Conservation (phyloP, 2,888 invertebrate species). For the Mythimna pallens region DNA sequence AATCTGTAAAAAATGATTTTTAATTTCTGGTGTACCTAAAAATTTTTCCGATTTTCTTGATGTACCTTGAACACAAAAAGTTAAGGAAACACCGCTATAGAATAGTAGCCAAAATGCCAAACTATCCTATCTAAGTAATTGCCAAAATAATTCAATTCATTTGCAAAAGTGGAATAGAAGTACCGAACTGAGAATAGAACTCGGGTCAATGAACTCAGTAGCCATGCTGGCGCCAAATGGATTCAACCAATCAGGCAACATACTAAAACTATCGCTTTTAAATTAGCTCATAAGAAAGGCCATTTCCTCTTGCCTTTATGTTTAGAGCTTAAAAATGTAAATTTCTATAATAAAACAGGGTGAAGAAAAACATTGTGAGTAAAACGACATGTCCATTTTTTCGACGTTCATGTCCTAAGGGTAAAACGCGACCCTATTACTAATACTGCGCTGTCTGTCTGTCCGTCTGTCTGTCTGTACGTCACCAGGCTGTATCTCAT, state of each 20-base stretch:
- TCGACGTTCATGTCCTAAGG: no score
- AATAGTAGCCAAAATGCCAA: background rate
- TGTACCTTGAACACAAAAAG: no score
- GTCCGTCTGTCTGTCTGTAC: no score
- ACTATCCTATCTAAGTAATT: background rate
- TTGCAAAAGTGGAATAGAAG: constrained; percentile 35
- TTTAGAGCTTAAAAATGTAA: background rate
- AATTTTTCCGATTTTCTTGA: no score
- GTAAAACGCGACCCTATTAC: no score
- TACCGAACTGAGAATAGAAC: background rate
- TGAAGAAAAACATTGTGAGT: no score
- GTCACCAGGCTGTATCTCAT: no score
- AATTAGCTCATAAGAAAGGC: background rate
- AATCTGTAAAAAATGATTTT: no score
- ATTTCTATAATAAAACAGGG: background rate
- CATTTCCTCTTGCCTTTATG: background rate
- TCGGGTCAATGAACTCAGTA: constrained; percentile 1
- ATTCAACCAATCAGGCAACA: background rate
- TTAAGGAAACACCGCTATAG: no score
- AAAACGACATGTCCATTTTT: no score
- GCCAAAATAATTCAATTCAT: constrained; percentile 21
- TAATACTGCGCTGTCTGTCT: no score
- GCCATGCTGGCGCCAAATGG: constrained; percentile 1
- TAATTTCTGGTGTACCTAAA: no score
- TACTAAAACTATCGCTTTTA: constrained; percentile 10